These are phyloP conservation scores for Oreochromis spilurus DNA, from an alignment of 2,113 vertebrate genomes.

Conservation along the genomic window DNA sequence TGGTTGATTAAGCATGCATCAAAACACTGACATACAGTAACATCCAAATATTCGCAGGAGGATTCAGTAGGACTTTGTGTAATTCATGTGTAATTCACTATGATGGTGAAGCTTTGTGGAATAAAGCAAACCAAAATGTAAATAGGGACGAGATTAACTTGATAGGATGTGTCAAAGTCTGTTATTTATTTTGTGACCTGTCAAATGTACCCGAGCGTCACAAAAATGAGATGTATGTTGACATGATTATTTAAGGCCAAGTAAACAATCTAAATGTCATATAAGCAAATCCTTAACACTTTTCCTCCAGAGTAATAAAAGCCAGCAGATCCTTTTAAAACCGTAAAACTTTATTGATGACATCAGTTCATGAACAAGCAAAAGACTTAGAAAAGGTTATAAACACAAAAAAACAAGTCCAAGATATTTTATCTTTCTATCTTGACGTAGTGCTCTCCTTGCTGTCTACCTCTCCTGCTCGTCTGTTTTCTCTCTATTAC, in stretches of 20 bases:
- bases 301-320: neutral
- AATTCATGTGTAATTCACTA: neutral
- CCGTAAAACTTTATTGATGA: conserved; percentile 28
- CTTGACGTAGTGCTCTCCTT: neutral
- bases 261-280: neutral
- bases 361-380: neutral
- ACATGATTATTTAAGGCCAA: neutral
- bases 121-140: neutral
- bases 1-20: neutral
- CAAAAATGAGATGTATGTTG: neutral
- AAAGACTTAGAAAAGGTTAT: conserved; percentile 13
- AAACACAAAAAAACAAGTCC: neutral
- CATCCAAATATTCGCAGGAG: neutral
- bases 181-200: neutral
- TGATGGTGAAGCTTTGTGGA: neutral
- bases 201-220: neutral
- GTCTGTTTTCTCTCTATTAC: neutral
- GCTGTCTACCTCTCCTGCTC: neutral
- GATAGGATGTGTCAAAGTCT: neutral
- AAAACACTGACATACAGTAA: neutral
- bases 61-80: neutral
- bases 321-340: conserved; percentile 4
- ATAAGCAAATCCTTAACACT: neutral
- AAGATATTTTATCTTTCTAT: neutral
- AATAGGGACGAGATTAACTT: neutral